A percentile compares a stretch with the other conserved stretches of the same genome.
These are phyloP conservation scores for Beris chalybata DNA, from an alignment of 2,888 invertebrate genomes.

Conservation along the genomic window DNA sequence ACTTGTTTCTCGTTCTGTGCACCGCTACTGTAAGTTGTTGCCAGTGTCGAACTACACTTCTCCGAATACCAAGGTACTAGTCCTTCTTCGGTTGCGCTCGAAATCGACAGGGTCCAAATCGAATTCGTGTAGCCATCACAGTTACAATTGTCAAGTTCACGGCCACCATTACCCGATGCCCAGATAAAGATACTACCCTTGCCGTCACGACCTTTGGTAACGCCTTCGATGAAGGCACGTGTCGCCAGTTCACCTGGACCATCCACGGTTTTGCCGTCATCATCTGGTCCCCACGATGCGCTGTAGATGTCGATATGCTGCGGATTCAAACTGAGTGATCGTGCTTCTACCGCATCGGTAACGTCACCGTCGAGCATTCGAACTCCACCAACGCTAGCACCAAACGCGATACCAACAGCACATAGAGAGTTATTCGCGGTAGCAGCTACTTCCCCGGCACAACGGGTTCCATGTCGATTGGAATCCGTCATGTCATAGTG, in stretches of 20 bases:
- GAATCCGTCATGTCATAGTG: constrained; percentile 96
- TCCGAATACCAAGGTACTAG: constrained; percentile 97
- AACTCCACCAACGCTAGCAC: constrained; percentile 95
- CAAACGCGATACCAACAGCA: constrained; percentile 94
- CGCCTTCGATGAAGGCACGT: constrained; percentile 93
- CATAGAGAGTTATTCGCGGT: constrained; percentile 95
- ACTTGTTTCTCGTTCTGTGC: constrained; percentile 86
- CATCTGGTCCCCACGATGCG: constrained; percentile 98
- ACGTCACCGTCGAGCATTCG: constrained; percentile 98
- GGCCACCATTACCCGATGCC: constrained; percentile 98
- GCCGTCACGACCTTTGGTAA: constrained; percentile 88
- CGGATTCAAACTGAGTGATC: constrained; percentile 89
- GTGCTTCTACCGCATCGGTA: constrained; percentile 97
- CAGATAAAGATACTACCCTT: constrained; percentile 98
- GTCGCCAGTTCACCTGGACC: constrained; percentile 95
- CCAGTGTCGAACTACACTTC: constrained; percentile 96
- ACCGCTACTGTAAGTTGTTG: constrained; percentile 97
- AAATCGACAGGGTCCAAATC: constrained; percentile 97
- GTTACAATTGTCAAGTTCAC: constrained; percentile 96
- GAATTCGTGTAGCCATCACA: constrained; percentile 99
- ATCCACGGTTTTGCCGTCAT: constrained; percentile 97
- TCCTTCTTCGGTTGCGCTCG: constrained; percentile 89
- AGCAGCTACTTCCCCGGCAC: constrained; percentile 97
- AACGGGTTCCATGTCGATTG: constrained; percentile 92
- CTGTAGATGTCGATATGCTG: constrained; percentile 99